Base-by-base conservation (phyloP, 2,113 vertebrate genomes). In the Morone saxatilis region DNA sequence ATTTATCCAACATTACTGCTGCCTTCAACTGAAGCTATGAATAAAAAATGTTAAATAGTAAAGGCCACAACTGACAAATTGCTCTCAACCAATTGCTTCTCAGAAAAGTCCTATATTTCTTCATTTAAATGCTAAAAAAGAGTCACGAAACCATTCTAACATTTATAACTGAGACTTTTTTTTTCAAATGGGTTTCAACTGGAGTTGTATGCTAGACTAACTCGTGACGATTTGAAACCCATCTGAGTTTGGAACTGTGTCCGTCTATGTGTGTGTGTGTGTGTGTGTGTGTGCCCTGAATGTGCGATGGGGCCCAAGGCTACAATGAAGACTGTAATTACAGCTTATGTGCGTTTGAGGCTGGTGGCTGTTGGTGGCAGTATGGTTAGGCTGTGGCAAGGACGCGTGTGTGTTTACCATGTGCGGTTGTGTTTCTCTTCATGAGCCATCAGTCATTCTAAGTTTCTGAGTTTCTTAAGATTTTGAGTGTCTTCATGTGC, bases 291-390 rank as follows among this genome's bases (percentile, higher is more conserved):
- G 13, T 66, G 31, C n/a, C 69, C 48, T 66, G 47, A 16, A 38
- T 69, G 38, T 22, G 12, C 22, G 41, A 80, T 71, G 31, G 63
- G 36, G 61, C 78, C 77, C 40, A 40, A 81, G n/a, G 48, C 84
- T 69, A 20, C 45, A 76, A 40, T 75, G 70, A 67, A 85, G 16
- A 74, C 38, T 13, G 20, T 91, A 88, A 91, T 92, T 84, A 71
- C 40, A 78, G 71, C 68, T 51, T 68, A 48, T 48, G 40, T 43
- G 22, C 14, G 10, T 84, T 79, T 63, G 40, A 45, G 31, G 71
- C 19, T 54, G 50, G 51, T 78, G 43, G 77, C 84, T 68, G 48
- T 53, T 66, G 67, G 83, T 79, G 74, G 85, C 62, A 22, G 16
- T 22, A 43, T 63, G 91, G 90, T 90, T 73, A 60, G 60, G 19